phyloP scores from a whole-genome alignment of 2,888 invertebrate species.

The Eumacrocentrus americanus region DNA sequence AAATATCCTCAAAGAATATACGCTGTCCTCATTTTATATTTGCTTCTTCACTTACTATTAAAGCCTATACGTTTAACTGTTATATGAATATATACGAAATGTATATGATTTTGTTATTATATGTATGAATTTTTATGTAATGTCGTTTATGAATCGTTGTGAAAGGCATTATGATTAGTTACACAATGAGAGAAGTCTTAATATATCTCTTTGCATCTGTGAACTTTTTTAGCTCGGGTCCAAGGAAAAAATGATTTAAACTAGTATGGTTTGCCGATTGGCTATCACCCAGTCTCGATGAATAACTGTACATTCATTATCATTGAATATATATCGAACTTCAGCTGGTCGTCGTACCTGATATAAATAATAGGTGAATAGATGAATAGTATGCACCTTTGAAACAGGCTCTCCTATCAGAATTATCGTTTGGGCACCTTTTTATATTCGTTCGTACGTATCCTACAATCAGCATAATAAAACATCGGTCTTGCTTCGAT shows the following conservation, averaged over 20 bases:
- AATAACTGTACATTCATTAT: conserved; percentile 22
- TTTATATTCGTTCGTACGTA: too few relatives aligned
- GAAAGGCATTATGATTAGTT: conserved; percentile 9
- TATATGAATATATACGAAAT: conserved; percentile 13
- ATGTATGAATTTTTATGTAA: conserved; percentile 10
- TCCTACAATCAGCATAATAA: too few relatives aligned
- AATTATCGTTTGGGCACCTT: not conserved
- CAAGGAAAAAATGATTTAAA: conserved; percentile 10
- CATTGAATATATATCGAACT: conserved; percentile 35
- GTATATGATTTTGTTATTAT: conserved; percentile 6
- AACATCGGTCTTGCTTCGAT: too few relatives aligned
- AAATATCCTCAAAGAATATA: conserved; percentile 31
- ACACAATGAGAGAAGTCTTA: not conserved
- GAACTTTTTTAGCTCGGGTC: not conserved
- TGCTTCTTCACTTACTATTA: not conserved
- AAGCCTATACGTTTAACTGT: conserved; percentile 9
- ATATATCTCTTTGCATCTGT: not conserved
- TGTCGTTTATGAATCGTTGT: conserved; percentile 22
- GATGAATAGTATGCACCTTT: too few relatives aligned
- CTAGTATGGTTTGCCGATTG: conserved; percentile 23
- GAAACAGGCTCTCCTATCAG: not conserved
- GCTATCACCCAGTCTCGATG: conserved; percentile 28
- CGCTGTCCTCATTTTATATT: not conserved
- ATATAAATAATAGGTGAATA: too few relatives aligned
- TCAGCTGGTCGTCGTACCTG: conserved; percentile 35